Evolutionary conservation across 2,797 vertebrate species (phyloP).

Genomic region (Oreochromis grahami): DNA sequence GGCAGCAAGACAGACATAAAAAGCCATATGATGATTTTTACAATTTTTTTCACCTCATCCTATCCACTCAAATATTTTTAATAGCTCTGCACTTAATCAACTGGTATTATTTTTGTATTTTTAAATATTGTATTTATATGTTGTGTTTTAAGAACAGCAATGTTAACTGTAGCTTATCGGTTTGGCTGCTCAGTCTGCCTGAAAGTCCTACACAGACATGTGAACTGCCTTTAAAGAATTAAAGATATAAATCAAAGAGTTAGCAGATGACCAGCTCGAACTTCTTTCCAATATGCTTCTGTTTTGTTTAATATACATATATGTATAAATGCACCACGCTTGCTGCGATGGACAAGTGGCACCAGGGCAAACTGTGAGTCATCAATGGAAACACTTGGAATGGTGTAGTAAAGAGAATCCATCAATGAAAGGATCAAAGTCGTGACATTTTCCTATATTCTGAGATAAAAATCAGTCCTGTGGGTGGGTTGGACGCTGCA

Average conservation of each 20-base stretch:
- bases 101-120: background rate
- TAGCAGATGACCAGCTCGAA: background rate
- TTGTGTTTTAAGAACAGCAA: background rate
- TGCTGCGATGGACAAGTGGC: background rate
- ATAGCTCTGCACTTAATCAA: background rate
- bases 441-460: background rate
- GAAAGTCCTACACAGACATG: background rate
- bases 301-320: background rate
- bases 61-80: background rate
- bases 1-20: background rate
- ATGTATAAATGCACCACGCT: background rate
- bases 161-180: background rate
- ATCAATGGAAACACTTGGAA: background rate
- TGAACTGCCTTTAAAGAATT: background rate
- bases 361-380: background rate
- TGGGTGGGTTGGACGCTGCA: background rate
- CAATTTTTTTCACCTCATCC: background rate
- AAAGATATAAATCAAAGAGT: background rate
- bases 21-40: background rate
- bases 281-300: background rate
- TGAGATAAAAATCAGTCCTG: slow-evolving; percentile 19
- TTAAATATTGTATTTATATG: background rate
- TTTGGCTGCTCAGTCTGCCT: background rate
- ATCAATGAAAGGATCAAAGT: slow-evolving; percentile 9
- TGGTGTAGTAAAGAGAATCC: background rate